A percentile compares a stretch with the other conserved stretches of the same genome.
These are phyloP conservation scores for Antheraea mylitta DNA, from an alignment of 1,140 invertebrate species.

Conservation along the genomic window DNA sequence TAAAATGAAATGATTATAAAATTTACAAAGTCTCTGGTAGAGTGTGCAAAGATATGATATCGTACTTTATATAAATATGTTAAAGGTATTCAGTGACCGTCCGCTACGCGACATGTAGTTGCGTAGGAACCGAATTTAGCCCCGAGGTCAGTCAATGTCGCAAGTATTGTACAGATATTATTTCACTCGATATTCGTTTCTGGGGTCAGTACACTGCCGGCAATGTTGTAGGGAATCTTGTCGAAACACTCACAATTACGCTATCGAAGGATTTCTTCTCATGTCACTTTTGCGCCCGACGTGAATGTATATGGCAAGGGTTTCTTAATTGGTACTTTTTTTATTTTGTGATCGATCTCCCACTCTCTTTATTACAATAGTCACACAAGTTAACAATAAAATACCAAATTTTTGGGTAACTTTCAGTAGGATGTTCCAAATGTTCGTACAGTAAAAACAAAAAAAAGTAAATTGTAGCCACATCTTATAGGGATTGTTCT, in stretches of 20 bases:
- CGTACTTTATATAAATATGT: background rate
- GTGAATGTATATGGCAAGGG: background rate
- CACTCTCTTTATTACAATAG: too few relatives aligned
- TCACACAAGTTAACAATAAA: too few relatives aligned
- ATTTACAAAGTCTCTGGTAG: background rate
- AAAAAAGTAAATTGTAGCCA: too few relatives aligned
- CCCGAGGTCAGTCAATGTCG: constrained; percentile 2
- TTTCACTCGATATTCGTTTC: background rate
- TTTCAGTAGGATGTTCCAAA: too few relatives aligned
- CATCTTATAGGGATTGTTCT: too few relatives aligned
- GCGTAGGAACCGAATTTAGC: background rate
- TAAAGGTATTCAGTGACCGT: background rate
- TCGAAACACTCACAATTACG: background rate
- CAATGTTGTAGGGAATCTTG: constrained; percentile 3
- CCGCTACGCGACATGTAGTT: background rate
- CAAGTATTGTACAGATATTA: constrained; percentile 3
- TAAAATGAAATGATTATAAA: too few relatives aligned
- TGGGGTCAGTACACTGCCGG: constrained; percentile 1
- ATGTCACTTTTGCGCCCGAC: background rate
- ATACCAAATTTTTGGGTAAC: too few relatives aligned
- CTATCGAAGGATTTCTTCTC: background rate
- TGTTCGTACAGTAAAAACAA: too few relatives aligned
- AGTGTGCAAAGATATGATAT: background rate
- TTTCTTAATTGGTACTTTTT: background rate
- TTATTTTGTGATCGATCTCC: too few relatives aligned